Percentiles rank a stretch among this genome's conserved stretches.
Evolutionary conservation across 2,113 vertebrate genomes (phyloP).

Genomic region (Mesembrinibis cayennensis): DNA sequence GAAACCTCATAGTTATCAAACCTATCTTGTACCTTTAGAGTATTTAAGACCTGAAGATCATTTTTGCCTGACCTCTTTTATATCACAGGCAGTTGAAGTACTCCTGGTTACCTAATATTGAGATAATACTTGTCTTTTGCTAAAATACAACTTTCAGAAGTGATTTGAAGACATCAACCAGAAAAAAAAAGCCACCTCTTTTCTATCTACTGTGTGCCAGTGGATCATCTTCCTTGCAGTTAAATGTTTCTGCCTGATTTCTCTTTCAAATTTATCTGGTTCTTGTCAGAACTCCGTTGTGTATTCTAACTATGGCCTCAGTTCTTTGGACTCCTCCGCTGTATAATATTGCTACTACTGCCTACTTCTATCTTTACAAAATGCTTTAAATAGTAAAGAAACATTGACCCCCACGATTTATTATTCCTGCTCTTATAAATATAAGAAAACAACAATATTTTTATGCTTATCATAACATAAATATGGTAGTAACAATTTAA

Average conservation of each 20-base stretch:
- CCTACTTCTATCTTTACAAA: neutral
- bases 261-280: neutral
- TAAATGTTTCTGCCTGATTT: neutral
- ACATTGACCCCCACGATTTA: neutral
- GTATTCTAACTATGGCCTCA: neutral
- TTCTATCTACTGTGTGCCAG: neutral
- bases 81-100: neutral
- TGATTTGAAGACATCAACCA: neutral
- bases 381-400: neutral
- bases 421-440: neutral
- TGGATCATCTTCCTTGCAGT: neutral
- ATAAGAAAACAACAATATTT: neutral
- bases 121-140: neutral
- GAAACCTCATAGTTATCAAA: neutral
- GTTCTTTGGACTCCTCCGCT: neutral
- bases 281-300: neutral
- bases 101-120: neutral
- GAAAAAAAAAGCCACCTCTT: neutral
- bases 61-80: neutral
- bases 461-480: neutral
- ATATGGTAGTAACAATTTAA: neutral
- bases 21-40: neutral
- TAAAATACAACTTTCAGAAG: neutral
- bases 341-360: neutral
- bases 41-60: neutral